phyloP scores from a whole-genome alignment of 2,797 vertebrate species.

The Myotis planiceps region DNA sequence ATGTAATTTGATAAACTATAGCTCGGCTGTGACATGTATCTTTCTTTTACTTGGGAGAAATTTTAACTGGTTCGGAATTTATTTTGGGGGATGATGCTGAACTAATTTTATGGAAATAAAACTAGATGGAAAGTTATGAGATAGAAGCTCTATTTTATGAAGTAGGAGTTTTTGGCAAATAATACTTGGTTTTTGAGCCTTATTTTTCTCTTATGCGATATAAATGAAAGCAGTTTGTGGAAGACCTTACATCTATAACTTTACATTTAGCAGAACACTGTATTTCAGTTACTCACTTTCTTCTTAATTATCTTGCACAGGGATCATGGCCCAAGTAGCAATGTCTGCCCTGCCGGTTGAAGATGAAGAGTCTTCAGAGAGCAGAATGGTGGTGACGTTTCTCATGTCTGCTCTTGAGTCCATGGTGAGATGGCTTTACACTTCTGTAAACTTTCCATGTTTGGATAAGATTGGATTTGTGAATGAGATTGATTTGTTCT shows the following conservation, averaged over 20 bases:
- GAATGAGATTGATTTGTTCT: neutral
- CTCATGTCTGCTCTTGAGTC: slow-evolving; percentile 90
- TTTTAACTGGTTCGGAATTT: neutral
- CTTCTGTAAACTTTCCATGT: accelerated
- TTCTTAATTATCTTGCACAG: slow-evolving; percentile 46
- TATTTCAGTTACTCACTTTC: neutral
- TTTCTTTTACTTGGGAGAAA: neutral
- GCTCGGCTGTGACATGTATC: neutral
- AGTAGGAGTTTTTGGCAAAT: neutral
- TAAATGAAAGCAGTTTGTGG: neutral
- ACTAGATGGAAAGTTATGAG: neutral
- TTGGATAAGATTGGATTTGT: neutral
- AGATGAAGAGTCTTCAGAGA: slow-evolving; percentile 84
- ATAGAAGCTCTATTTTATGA: neutral
- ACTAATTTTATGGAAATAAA: neutral
- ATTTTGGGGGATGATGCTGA: neutral
- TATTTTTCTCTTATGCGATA: neutral
- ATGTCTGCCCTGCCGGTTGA: slow-evolving; percentile 53
- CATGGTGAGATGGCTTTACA: slow-evolving; percentile 83
- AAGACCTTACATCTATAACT: neutral
- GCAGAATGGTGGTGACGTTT: slow-evolving; percentile 86
- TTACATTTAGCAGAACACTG: neutral
- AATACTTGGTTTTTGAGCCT: neutral
- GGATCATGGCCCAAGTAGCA: slow-evolving; percentile 85
- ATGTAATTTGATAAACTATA: too few species aligned